Evolutionary conservation across 2,113 vertebrate genomes (phyloP), one percentile per base, ranked within the genome.

Genomic region (Rousettus leschenaultii): DNA sequence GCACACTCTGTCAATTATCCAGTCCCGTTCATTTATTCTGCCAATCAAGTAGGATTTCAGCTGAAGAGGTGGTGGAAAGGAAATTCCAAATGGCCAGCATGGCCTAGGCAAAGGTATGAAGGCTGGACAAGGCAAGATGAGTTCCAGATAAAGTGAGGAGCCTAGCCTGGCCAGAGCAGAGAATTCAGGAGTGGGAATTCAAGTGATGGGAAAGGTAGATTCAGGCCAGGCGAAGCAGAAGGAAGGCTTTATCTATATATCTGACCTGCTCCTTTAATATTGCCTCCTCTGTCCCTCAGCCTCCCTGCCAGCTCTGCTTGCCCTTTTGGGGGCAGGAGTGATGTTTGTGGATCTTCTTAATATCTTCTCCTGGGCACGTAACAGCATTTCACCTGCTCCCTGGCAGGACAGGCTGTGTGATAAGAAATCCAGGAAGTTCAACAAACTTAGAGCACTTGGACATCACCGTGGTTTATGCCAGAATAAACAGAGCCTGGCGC

Each of bases 351-450:
- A 75, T 57, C 21, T 70, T 53, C 59, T 83, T 48, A 43, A 59
- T 70, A 61, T 85, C 85, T 40, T 75, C 55, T 83, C 68, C 16
- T 43, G 86, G 87, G 53, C 24, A 77, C 65, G 7, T 15, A 38
- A 65, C n/a, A 87, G 43, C 24, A 3, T 75, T 92, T 91, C 5
- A 80, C 71, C 48, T 28, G 75, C 43, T 87, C 63, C 84, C 82
- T n/a, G 28, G 91, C 70, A 38, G 95, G 95, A 97, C 96, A 84
- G 96, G 95, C 51, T 83, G 30, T n/a, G 22, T 71, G 96, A 98
- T 98, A 97, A 97, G 96, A 94, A 97, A 97, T 96, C 94, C 97
- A 98, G 98, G 98, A 98, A 98, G 97, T 97, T 95, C 95, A 95
- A 68, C 59, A 86, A 96, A 96, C 97, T 96, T 96, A 86, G 95